Conservation (phyloP, 1,140 invertebrate species). For the Oreohelix idahoensis region DNA sequence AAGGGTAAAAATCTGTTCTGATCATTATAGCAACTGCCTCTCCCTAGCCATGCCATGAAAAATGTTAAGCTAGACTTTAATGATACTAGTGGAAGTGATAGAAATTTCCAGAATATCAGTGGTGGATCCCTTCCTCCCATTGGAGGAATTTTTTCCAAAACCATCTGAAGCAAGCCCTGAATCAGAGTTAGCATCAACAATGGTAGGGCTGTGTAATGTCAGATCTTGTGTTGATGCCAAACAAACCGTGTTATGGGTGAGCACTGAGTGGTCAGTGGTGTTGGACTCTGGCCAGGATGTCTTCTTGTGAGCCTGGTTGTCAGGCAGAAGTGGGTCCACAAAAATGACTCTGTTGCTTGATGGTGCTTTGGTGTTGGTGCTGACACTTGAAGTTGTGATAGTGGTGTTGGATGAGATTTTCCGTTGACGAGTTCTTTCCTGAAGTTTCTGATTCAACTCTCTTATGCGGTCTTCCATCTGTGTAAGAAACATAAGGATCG, state of each 20-base stretch:
- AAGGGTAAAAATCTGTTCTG: too few relatives aligned
- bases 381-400: not conserved
- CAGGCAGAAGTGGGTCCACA: conserved; percentile 16
- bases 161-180: conserved; percentile 49
- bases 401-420: conserved; percentile 18
- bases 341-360: conserved; percentile 20
- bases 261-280: conserved; percentile 14
- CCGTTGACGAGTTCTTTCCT: conserved; percentile 43
- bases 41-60: too few relatives aligned
- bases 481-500: not conserved
- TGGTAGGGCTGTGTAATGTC: not conserved
- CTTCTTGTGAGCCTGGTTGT: not conserved
- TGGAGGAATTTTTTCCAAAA: conserved; percentile 12
- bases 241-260: not conserved
- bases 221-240: conserved; percentile 21
- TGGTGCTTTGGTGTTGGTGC: conserved; percentile 15
- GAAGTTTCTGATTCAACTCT: conserved; percentile 57
- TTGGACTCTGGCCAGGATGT: not conserved
- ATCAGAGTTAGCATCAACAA: conserved; percentile 50
- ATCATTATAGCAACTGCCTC: too few relatives aligned
- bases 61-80: too few relatives aligned
- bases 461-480: conserved; percentile 64
- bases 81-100: not conserved
- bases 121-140: not conserved
- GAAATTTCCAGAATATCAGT: not conserved